Conservation (phyloP, 2,113 vertebrate genomes). For the Puma concolor region DNA sequence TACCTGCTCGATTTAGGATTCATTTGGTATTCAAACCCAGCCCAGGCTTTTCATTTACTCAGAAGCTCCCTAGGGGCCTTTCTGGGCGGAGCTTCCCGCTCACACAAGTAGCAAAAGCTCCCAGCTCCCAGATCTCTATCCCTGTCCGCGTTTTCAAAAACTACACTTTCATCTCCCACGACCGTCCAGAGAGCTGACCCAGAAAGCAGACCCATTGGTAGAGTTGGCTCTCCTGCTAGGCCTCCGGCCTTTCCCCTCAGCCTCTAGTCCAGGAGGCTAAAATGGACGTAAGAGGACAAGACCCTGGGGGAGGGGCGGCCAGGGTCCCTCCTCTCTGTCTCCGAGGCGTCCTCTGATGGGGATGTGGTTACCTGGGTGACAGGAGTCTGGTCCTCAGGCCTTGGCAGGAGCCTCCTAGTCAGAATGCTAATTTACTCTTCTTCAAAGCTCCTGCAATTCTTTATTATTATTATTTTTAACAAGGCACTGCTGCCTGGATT, state of each 20-base stretch:
- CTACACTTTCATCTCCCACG: neutral
- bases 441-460: neutral
- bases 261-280: neutral
- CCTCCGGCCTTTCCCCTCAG: neutral
- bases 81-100: neutral
- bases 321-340: neutral
- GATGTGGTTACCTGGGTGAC: neutral
- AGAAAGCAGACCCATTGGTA: rapidly evolving
- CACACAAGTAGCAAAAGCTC: neutral
- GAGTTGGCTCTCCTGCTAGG: neutral
- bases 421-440: neutral
- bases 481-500: neutral
- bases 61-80: neutral
- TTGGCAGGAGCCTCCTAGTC: neutral
- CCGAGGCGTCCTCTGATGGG: neutral
- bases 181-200: neutral
- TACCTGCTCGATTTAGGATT: neutral
- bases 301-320: neutral
- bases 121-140: neutral
- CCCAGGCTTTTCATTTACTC: neutral
- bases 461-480: neutral
- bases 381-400: neutral
- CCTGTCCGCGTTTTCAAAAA: neutral
- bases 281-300: neutral
- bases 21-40: neutral